phyloP scores from a whole-genome alignment of 2,113 vertebrate genomes.

The Uria lomvia region DNA sequence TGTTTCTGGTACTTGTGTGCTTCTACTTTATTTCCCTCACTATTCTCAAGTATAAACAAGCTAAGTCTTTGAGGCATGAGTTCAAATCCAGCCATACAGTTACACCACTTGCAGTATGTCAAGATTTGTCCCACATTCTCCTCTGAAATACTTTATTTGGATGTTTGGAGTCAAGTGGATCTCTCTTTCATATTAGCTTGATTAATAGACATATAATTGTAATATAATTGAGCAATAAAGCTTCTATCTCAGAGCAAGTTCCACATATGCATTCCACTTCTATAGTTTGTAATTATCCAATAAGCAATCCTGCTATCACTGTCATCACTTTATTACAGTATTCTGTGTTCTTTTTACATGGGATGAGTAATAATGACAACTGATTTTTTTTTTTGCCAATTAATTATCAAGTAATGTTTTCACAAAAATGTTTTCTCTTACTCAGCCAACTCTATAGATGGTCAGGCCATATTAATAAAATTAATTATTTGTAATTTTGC shows the following conservation, averaged over 20 bases:
- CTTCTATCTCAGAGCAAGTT: not conserved
- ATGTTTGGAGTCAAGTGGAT: not conserved
- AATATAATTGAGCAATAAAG: not conserved
- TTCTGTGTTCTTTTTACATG: not conserved
- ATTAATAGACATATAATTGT: not conserved
- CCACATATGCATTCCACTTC: not conserved
- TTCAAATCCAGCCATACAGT: not conserved
- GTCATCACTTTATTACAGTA: not conserved
- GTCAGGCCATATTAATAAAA: constrained; percentile 8
- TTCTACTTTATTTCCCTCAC: not conserved
- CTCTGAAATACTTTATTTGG: not conserved
- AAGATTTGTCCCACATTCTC: not conserved
- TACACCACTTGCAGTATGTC: not conserved
- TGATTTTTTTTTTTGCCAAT: not conserved
- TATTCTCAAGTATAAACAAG: not conserved
- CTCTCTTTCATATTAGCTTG: not conserved
- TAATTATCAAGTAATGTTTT: constrained; percentile 15
- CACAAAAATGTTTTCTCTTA: not conserved
- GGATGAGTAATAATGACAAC: not conserved
- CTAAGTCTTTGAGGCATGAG: not conserved
- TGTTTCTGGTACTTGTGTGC: not conserved
- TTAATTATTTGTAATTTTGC: constrained; percentile 32
- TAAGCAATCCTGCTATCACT: not conserved
- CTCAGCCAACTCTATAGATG: not conserved
- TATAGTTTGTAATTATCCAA: not conserved